These are phyloP conservation scores for Thalassarche chlororhynchos DNA, from an alignment of 2,113 vertebrate genomes.

Conservation along the genomic window DNA sequence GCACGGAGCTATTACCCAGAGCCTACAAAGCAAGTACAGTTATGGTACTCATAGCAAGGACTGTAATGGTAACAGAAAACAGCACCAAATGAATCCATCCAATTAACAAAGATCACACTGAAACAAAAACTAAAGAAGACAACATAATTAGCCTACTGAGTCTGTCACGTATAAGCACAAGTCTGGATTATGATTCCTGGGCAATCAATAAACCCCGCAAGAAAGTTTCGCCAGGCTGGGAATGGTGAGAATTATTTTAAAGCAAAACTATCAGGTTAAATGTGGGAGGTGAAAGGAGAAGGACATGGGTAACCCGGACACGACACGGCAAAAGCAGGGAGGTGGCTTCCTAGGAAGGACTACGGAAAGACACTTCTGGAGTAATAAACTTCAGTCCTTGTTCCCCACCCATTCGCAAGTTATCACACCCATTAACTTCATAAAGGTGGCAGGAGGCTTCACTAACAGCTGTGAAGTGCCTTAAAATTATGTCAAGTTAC, in stretches of 20 bases:
- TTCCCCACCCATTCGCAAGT: background rate
- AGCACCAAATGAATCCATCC: slow-evolving; percentile 59
- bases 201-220: background rate
- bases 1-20: slow-evolving; percentile 38
- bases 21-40: slow-evolving; percentile 23
- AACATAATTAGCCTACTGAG: slow-evolving; percentile 41
- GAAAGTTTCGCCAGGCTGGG: background rate
- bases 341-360: background rate
- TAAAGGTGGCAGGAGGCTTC: background rate
- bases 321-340: background rate
- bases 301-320: background rate
- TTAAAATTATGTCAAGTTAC: slow-evolving; percentile 9
- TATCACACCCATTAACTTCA: background rate
- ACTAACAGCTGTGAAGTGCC: background rate
- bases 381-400: background rate
- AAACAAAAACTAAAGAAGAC: background rate
- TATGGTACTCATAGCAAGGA: slow-evolving; percentile 31
- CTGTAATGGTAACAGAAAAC: slow-evolving; percentile 23
- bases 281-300: background rate
- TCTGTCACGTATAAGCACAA: slow-evolving; percentile 41
- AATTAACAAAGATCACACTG: slow-evolving; percentile 35
- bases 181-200: background rate
- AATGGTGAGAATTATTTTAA: slow-evolving; percentile 3
- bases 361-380: background rate
- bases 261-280: background rate